These are phyloP conservation scores for Galeopterus variegatus DNA, from an alignment of 2,113 vertebrate species.

Conservation along the genomic window DNA sequence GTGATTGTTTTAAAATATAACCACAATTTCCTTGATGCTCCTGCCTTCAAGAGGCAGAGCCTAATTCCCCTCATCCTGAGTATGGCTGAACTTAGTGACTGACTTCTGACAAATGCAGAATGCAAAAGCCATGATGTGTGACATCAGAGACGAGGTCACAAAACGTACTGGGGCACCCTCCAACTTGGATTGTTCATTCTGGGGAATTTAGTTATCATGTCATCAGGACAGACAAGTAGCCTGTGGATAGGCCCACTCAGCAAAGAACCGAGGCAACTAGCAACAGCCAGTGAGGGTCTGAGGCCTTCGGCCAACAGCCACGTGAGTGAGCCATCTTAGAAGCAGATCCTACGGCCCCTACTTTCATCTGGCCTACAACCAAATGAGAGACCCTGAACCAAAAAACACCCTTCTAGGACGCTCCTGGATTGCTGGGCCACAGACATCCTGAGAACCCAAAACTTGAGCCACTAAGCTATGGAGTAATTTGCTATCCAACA, in stretches of 20 bases:
- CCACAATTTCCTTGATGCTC: not conserved
- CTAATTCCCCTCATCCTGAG: not conserved
- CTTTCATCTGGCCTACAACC: not conserved
- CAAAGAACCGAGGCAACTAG: not conserved
- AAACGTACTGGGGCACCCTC: not conserved
- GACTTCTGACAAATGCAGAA: not conserved
- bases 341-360: no score
- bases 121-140: not conserved
- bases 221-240: not conserved
- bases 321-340: not conserved
- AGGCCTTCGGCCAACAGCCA: not conserved
- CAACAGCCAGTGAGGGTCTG: not conserved
- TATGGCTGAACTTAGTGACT: not conserved
- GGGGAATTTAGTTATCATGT: not conserved
- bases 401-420: no score
- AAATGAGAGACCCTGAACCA: not conserved
- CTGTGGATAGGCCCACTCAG: not conserved
- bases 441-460: not conserved
- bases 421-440: not conserved
- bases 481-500: not conserved
- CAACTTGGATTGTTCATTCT: not conserved
- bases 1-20: not conserved
- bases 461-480: not conserved
- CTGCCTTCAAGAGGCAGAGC: not conserved
- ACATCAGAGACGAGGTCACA: not conserved